Evolutionary conservation across 2,888 invertebrate species (phyloP).

Genomic region (Malachius bipustulatus): DNA sequence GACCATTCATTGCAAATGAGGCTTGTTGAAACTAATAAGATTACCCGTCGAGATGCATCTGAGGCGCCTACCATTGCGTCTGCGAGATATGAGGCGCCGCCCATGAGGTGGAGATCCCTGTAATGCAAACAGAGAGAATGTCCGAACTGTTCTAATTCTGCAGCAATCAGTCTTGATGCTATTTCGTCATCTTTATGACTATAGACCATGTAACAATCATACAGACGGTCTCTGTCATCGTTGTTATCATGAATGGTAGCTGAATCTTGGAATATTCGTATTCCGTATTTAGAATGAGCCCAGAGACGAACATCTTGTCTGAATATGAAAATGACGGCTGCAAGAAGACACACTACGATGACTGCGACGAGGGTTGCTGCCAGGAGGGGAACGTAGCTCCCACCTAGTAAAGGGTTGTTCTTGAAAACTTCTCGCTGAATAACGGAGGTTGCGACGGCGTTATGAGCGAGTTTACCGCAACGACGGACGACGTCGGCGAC

Average conservation of each 20-base stretch:
- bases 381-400: conserved; percentile 62
- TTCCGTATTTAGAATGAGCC: conserved; percentile 67
- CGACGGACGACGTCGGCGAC: conserved; percentile 42
- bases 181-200: conserved; percentile 67
- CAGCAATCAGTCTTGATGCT: conserved; percentile 55
- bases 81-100: conserved; percentile 48
- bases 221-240: conserved; percentile 42
- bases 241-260: conserved; percentile 41
- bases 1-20: conserved; percentile 79
- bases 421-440: conserved; percentile 43
- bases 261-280: conserved; percentile 56
- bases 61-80: conserved; percentile 51
- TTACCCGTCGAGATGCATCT: conserved; percentile 56
- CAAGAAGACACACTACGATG: conserved; percentile 55
- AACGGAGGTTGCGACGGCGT: conserved; percentile 49
- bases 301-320: conserved; percentile 67
- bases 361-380: conserved; percentile 58
- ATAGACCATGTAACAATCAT: conserved; percentile 81
- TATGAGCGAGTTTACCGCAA: conserved; percentile 56
- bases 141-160: conserved; percentile 61
- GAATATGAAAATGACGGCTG: conserved; percentile 60
- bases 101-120: conserved; percentile 48
- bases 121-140: conserved; percentile 57
- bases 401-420: conserved; percentile 52
- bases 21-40: conserved; percentile 68